A percentile compares a stretch with the other conserved stretches of the same genome.
phyloP scores from a whole-genome alignment of 2,888 invertebrate species.

The Meliscaeva auricollis region DNA sequence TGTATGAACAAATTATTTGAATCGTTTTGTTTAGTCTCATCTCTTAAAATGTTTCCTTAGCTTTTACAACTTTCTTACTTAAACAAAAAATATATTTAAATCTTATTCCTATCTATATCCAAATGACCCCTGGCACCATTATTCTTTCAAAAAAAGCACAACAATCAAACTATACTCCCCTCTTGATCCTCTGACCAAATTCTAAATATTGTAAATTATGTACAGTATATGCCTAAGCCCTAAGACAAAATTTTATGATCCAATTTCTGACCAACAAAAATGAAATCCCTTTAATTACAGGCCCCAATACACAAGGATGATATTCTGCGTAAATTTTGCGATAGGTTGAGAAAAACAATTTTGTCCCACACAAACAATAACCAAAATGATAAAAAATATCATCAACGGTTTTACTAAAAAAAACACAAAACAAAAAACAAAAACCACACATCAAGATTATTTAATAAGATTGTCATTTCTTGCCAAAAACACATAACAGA shows the following conservation, averaged over 20 bases:
- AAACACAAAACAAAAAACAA: conserved; percentile 23
- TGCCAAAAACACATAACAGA: conserved; percentile 31
- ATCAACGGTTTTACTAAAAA: conserved; percentile 44
- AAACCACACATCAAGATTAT: conserved; percentile 38
- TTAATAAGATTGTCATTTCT: conserved; percentile 16
- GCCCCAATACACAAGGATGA: conserved; percentile 53
- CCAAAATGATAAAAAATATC: conserved; percentile 44
- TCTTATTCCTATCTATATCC: no score
- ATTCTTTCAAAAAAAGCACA: background rate
- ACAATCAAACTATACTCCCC: background rate
- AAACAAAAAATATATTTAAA: no score
- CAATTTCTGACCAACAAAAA: conserved; percentile 19
- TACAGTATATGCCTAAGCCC: conserved; percentile 14
- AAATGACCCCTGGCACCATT: no score
- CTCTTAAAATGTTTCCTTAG: no score
- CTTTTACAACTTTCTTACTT: no score
- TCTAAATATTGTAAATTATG: conserved; percentile 20
- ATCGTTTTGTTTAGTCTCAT: no score
- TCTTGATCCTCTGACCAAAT: background rate
- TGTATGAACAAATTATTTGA: no score
- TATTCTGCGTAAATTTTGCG: conserved; percentile 56
- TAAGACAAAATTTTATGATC: background rate
- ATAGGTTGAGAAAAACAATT: conserved; percentile 64
- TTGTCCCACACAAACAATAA: conserved; percentile 38
- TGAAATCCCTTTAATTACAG: conserved; percentile 61